Evolutionary conservation across 2,888 invertebrate species (phyloP), one percentile per base, ranked within the genome.

Genomic region (Deilephila elpenor): DNA sequence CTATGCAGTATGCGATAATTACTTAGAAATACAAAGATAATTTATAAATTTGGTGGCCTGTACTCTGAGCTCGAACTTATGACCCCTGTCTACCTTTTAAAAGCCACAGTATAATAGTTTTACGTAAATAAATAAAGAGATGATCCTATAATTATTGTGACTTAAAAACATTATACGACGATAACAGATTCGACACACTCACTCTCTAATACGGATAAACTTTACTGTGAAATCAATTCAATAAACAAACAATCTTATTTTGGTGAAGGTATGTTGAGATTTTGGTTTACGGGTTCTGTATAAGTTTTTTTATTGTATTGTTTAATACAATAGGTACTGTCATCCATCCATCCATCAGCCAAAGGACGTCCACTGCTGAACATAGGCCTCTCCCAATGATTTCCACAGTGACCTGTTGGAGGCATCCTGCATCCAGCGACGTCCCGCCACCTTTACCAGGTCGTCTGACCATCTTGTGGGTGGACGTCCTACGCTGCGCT

Each of bases 181-280:
- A 25, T 17, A 67, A 67, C 51, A 67, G 67, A 67, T 67, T 67
- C 51, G 67, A 67, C 20, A 51, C 64, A 5, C 11, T 51, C 0
- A 61, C 61, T 32, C 25, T 67, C 67, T 51, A 72, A 74, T 74
- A n/a, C 19, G 59, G 56, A 62, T 20, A 25, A 51, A 64, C n/a
- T 64, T n/a, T 51, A 7, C 64, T 73, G 73, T 82, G 76, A 81
- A 83, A 83, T 82, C 81, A 83, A 83, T 84, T 83, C 77, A 62
- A 73, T 76, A 81, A 83, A 83, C 82, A 82, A 82, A 83, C 76
- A 84, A 19, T 70, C 62, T 34, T 59, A 60, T 73, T 70, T 53
- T 75, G 64, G 73, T 17, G 17, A 20, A 14, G 51, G 17, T 17
- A 7, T 0, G 6, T 67, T 44, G 44, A 25, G 3, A n/a, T 17